These are phyloP conservation scores for Helicolenus hilgendorfi DNA, from an alignment of 2,797 vertebrate genomes.

Conservation along the genomic window DNA sequence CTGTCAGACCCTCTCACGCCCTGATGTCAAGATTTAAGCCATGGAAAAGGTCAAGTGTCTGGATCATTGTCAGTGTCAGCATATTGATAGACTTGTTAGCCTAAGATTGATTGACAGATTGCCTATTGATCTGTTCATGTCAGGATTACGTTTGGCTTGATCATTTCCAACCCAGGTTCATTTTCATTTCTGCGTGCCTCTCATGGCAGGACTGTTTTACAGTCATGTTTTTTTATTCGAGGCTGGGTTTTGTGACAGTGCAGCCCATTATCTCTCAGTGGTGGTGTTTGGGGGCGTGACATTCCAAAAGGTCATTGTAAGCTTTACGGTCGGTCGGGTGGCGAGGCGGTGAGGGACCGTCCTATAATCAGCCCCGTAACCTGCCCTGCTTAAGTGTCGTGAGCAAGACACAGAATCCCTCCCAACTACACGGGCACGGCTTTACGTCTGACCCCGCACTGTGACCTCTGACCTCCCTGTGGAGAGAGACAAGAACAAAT, in stretches of 20 bases:
- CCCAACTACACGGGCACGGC: constrained; percentile 23
- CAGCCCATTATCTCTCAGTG: constrained; percentile 63
- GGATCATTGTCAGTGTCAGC: constrained; percentile 80
- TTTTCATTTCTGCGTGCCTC: background rate
- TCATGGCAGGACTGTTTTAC: background rate
- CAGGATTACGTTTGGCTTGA: constrained; percentile 38
- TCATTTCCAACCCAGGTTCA: constrained; percentile 19
- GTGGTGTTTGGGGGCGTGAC: constrained; percentile 66
- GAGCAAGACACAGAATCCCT: constrained; percentile 40
- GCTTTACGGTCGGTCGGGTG: constrained; percentile 53
- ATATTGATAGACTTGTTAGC: constrained; percentile 86
- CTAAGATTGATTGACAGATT: constrained; percentile 80
- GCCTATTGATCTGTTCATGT: constrained; percentile 63
- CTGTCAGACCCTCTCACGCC: constrained; percentile 56
- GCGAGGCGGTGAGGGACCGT: constrained; percentile 24
- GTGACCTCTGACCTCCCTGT: constrained; percentile 51
- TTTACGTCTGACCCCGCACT: constrained; percentile 49
- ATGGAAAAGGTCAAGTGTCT: constrained; percentile 84
- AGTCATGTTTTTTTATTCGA: background rate
- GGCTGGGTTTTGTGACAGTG: constrained; percentile 34
- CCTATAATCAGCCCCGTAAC: constrained; percentile 68
- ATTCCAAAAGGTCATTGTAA: constrained; percentile 75
- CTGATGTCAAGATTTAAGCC: constrained; percentile 80
- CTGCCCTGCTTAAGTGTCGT: constrained; percentile 49
- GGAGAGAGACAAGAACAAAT: constrained; percentile 44